Conservation (phyloP, 2,888 invertebrate genomes). For the Drosophila melanocephala region DNA sequence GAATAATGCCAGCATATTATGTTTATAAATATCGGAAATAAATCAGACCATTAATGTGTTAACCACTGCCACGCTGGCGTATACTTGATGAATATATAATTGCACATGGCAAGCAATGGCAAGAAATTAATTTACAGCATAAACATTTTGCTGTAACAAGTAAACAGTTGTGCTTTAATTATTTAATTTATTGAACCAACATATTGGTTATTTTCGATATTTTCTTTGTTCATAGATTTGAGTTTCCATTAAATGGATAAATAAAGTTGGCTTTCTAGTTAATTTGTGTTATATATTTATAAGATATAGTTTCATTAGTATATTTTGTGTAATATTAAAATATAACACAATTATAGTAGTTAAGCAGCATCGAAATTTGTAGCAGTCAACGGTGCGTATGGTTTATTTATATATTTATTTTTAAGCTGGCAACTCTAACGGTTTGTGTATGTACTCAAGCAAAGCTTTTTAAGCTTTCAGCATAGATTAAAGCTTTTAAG, state of each 20-base stretch:
- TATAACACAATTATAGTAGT: no score
- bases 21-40: slow-evolving; percentile 69
- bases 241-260: no score
- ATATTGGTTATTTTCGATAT: background rate
- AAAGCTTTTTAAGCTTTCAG: background rate
- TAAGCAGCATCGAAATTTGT: background rate
- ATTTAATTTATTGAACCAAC: background rate
- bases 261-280: background rate
- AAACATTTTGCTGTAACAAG: background rate
- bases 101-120: slow-evolving; percentile 18
- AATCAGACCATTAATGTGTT: slow-evolving; percentile 75
- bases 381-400: slow-evolving; percentile 47
- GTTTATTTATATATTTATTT: slow-evolving; percentile 16
- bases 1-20: slow-evolving; percentile 60
- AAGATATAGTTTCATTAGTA: background rate
- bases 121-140: background rate
- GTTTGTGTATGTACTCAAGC: slow-evolving; percentile 43
- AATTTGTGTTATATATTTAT: background rate
- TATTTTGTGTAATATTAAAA: background rate
- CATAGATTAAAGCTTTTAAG: slow-evolving; percentile 4
- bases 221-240: background rate
- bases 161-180: background rate
- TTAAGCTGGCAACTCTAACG: slow-evolving; percentile 33
- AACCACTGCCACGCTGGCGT: slow-evolving; percentile 46
- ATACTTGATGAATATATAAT: slow-evolving; percentile 57